A percentile compares a stretch with the other conserved stretches of the same genome.
phyloP scores from a whole-genome alignment of 2,888 invertebrate species.

The Stenichneumon culpator region DNA sequence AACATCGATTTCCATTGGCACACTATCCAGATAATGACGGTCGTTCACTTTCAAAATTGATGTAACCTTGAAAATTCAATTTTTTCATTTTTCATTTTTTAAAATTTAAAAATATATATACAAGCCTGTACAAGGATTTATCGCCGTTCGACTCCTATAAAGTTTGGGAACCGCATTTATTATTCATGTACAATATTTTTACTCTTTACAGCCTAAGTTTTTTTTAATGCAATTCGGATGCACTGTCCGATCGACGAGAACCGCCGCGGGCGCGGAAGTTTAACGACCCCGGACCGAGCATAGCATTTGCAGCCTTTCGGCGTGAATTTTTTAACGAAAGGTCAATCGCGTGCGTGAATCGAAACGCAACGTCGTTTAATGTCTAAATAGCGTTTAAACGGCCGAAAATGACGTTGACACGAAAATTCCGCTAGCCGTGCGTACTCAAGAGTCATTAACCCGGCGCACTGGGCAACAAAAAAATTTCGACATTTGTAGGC shows the following conservation, averaged over 20 bases:
- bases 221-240: slow-evolving; percentile 1
- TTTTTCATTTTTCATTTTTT: not conserved
- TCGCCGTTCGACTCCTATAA: not conserved
- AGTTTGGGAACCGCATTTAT: not conserved
- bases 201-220: not conserved
- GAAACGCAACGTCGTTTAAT: slow-evolving; percentile 25
- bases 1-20: slow-evolving; percentile 65
- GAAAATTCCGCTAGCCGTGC: slow-evolving; percentile 55
- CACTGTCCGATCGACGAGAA: slow-evolving; percentile 17
- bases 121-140: too few species aligned
- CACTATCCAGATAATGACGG: slow-evolving; percentile 36
- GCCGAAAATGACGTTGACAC: slow-evolving; percentile 15
- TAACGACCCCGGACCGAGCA: slow-evolving; percentile 29
- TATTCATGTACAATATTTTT: not conserved
- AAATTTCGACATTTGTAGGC: slow-evolving; percentile 9
- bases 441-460: slow-evolving; percentile 58
- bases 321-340: not conserved
- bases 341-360: slow-evolving; percentile 33
- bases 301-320: slow-evolving; percentile 46
- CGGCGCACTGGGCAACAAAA: slow-evolving; percentile 5
- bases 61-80: slow-evolving; percentile 42
- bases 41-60: slow-evolving; percentile 65
- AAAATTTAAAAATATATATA: not conserved
- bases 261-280: not conserved
- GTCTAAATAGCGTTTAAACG: slow-evolving; percentile 1